Evolutionary conservation across 2,888 invertebrate genomes (phyloP).

Genomic region (Thymelicus sylvestris): DNA sequence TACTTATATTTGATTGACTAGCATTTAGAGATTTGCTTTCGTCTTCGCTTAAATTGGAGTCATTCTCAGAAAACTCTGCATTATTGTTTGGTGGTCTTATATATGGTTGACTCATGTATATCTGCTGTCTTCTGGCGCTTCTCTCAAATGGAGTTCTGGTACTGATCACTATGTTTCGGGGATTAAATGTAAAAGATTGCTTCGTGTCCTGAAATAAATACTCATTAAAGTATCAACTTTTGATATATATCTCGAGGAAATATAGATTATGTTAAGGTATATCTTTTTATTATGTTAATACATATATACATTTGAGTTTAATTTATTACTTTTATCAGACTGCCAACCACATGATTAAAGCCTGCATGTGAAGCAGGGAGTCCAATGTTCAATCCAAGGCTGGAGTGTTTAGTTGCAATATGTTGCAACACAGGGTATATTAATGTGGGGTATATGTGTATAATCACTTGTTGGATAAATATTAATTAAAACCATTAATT

Average conservation of each 20-base stretch:
- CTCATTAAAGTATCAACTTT: background rate
- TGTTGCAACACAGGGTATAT: no score
- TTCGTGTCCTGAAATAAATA: slow-evolving; percentile 57
- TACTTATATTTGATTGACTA: slow-evolving; percentile 73
- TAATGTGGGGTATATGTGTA: no score
- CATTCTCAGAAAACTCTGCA: slow-evolving; percentile 71
- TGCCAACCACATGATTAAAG: no score
- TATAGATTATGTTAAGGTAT: background rate
- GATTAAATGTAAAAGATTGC: slow-evolving; percentile 67
- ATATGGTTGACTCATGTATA: slow-evolving; percentile 65
- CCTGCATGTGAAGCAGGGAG: no score
- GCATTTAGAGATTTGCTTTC: slow-evolving; percentile 71
- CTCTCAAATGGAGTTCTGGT: slow-evolving; percentile 53
- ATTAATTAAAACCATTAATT: background rate
- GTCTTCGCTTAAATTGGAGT: slow-evolving; percentile 73
- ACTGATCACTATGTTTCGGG: slow-evolving; percentile 63
- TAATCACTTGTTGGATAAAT: no score
- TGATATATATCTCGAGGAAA: background rate
- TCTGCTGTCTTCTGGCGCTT: slow-evolving; percentile 52
- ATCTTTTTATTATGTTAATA: no score
- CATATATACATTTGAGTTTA: no score
- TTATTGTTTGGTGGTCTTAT: slow-evolving; percentile 55
- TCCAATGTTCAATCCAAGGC: no score
- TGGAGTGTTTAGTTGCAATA: no score
- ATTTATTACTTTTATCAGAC: no score